phyloP scores from a whole-genome alignment of 2,113 vertebrate species.

The Spermophilus dauricus region DNA sequence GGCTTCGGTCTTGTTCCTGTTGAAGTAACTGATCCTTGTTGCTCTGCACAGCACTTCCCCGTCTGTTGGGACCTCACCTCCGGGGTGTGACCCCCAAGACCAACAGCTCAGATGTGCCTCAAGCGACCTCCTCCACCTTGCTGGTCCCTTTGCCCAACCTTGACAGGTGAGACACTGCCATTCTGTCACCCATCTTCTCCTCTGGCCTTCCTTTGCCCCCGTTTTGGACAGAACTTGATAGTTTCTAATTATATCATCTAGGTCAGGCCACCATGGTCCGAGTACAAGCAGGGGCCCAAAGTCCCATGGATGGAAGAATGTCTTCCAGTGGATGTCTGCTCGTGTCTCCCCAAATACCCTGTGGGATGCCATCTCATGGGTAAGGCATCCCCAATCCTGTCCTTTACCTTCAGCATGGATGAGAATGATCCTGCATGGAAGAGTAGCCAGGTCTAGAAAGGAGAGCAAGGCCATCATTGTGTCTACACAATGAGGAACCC shows the following conservation, averaged over 20 bases:
- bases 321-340: slow-evolving; percentile 77
- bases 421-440: not conserved
- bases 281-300: slow-evolving; percentile 46
- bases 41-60: slow-evolving; percentile 65
- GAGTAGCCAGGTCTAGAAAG: not conserved
- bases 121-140: slow-evolving; percentile 48
- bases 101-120: slow-evolving; percentile 64
- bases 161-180: slow-evolving; percentile 70
- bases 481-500: not conserved
- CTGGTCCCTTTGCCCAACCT: slow-evolving; percentile 40
- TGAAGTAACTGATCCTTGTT: slow-evolving; percentile 14
- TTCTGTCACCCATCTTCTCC: not conserved
- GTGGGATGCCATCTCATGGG: slow-evolving; percentile 83
- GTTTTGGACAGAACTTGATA: slow-evolving; percentile 40
- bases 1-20: not conserved
- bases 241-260: slow-evolving; percentile 61
- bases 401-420: not conserved
- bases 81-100: slow-evolving; percentile 54
- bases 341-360: slow-evolving; percentile 51
- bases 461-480: not conserved
- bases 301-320: slow-evolving; percentile 75
- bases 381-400: slow-evolving; percentile 53
- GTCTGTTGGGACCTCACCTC: slow-evolving; percentile 51
- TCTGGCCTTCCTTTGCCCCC: not conserved
- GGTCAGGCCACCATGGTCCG: slow-evolving; percentile 52